Evolutionary conservation across 2,888 invertebrate species (phyloP).

Genomic region (Poecilobothrus nobilitatus): DNA sequence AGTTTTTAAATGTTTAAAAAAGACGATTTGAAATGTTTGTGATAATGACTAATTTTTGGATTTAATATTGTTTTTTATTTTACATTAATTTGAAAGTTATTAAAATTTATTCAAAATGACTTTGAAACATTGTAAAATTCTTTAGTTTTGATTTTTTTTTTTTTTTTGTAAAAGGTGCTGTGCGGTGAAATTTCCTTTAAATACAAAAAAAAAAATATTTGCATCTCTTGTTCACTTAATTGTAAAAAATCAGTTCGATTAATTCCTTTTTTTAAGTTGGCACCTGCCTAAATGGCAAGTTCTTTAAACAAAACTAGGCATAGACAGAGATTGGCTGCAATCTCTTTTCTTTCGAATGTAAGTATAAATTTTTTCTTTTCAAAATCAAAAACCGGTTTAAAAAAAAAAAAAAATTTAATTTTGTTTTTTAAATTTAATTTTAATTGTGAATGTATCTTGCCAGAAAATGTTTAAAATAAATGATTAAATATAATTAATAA

Average conservation of each 20-base stretch:
- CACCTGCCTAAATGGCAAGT: constrained; percentile 44
- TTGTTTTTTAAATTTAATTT: no score
- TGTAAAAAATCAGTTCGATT: background rate
- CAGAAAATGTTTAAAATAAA: no score
- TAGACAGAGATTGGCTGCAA: constrained; percentile 72
- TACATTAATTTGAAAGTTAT: background rate
- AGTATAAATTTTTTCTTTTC: background rate
- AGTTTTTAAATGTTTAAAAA: background rate
- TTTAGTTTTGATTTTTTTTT: background rate
- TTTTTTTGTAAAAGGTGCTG: background rate
- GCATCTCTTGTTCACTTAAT: background rate
- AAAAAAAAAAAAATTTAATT: no score
- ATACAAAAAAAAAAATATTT: background rate
- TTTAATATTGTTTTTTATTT: background rate
- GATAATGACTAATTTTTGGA: background rate
- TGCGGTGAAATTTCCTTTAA: background rate
- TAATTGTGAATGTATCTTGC: no score
- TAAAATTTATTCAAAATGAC: background rate
- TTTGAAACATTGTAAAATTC: background rate
- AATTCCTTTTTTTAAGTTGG: background rate
- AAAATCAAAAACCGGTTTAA: no score
- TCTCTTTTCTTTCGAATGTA: constrained; percentile 81
- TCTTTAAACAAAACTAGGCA: constrained; percentile 54
- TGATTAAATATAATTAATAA: no score
- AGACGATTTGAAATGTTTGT: background rate